Evolutionary conservation across 2,888 invertebrate species (phyloP), one percentile per base, ranked within the genome.

Genomic region (Galerucella calmariensis): DNA sequence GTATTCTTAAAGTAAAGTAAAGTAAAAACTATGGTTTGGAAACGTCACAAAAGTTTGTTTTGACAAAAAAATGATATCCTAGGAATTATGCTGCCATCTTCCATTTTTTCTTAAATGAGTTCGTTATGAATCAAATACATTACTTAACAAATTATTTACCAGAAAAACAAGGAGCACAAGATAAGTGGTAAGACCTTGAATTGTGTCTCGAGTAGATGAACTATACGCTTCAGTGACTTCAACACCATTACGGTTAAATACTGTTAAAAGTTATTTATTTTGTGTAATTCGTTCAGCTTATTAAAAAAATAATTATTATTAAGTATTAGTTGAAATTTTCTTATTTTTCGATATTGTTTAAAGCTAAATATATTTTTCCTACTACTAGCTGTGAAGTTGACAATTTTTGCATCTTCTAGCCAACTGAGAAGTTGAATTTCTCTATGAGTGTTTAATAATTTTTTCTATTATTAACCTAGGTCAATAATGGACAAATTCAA

Each of bases 211-310:
- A 68, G 72, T 75, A 68, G 75, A 76, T 73, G 73, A 77, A 75
- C 75, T 70, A 56, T 51, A 77, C 73, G 77, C 75, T 56, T 75
- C 67, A 73, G 70, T 75, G 56, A 56, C 56, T 20, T 41, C 63
- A 24, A 70, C 27, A 61, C 73, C 69, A 76, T 67, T 74, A 74
- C 69, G 20, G 70, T 69, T 73, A 63, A 67, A 53, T 71, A 71
- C 73, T 74, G 53, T 69, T 69, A 74, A 73, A 77, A 69, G 61
- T 73, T 75, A 77, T 72, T 73, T 72, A 62, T 73, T 72, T 68
- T 70, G 48, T 58, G 69, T 58, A 62, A 73, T 77, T 69, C 69
- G 53, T 71, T 67, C 56, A 41, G 69, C 20, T 16, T 8, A 56
- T 56, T 56, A 8, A 20, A 56, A 24, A 59, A 27, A 27, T n/a